These are phyloP conservation scores for Anhinga rufa DNA, from an alignment of 2,113 vertebrate species.

Conservation along the genomic window DNA sequence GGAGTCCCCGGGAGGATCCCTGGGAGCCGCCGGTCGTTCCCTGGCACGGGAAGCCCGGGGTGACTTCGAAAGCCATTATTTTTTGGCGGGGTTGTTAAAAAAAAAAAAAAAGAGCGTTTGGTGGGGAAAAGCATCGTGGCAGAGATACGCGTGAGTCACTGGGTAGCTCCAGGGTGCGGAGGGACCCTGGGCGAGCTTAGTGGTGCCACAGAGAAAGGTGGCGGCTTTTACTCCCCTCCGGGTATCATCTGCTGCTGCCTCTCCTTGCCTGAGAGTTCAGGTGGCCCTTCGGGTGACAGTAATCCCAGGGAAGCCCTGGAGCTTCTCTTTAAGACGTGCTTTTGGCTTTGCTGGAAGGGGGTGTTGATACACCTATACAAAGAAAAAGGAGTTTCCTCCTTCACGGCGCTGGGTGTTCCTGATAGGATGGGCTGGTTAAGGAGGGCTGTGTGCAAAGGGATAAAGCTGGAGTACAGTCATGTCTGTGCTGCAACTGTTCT, in stretches of 20 bases:
- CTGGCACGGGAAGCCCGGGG: neutral
- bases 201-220: neutral
- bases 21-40: fast-evolving
- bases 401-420: fast-evolving
- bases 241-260: too few relatives aligned
- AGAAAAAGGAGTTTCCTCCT: fast-evolving
- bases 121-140: fast-evolving
- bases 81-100: fast-evolving
- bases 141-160: fast-evolving
- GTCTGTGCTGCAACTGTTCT: neutral
- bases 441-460: neutral
- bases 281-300: fast-evolving
- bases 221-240: fast-evolving
- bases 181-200: fast-evolving
- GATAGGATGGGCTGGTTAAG: neutral
- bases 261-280: fast-evolving
- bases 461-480: neutral
- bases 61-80: fast-evolving
- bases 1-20: fast-evolving
- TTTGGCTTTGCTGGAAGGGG: neutral
- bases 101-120: too few relatives aligned
- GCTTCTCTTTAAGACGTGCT: fast-evolving
- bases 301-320: neutral
- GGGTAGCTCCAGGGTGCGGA: fast-evolving
- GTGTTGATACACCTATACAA: fast-evolving